Base-by-base conservation (phyloP, 2,113 vertebrate genomes). In the Platycercus adscitus region DNA sequence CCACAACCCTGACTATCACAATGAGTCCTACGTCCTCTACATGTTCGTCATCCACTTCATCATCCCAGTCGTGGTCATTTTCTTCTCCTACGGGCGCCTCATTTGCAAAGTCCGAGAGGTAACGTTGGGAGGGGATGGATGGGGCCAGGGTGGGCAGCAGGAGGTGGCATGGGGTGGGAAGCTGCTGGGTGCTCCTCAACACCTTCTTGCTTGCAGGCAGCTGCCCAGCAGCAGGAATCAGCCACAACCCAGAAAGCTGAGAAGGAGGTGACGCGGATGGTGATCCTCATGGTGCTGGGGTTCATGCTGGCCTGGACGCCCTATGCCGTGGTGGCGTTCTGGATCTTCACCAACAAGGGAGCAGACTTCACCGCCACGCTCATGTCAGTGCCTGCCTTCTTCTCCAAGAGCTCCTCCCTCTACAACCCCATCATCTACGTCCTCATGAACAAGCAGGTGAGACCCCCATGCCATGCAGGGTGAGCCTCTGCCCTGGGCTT, bases 331-430 rank as follows among this genome's bases (percentile, higher is more conserved):
- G 97, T 98, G 44, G 97, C 98, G 1, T 98, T 96, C n/a, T 98
- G 98, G 98, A 98, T 99, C 95, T 98, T 98, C 97, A 85, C 98
- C 73, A 98, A 98, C 96, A 98, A 96, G 91, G 98, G 98, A 86
- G 97, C 96, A 2, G 86, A 97, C 43, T 98, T 98, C 96, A 55
- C 93, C 1, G 96, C 98, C 83, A 83, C 96, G 8, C 87, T 97
- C 91, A 98, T 97, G 96, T 89, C 98, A 64, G 65, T 98, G 66
- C 98, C 98, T 58, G 95, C 98, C 83, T 98, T 98, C 97, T 98
- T 98, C 96, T 97, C 98, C 83, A 98, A 99, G 98, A 98, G 97
- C 95, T 99, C 98, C 41, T 98, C 98, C 21, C 88, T 99, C 76
- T 98, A 97, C 96, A 97, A 97, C 89, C 96, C 97, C 87, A 93